Base-by-base conservation (phyloP, 2,888 invertebrate species). In the Agonopterix arenella region DNA sequence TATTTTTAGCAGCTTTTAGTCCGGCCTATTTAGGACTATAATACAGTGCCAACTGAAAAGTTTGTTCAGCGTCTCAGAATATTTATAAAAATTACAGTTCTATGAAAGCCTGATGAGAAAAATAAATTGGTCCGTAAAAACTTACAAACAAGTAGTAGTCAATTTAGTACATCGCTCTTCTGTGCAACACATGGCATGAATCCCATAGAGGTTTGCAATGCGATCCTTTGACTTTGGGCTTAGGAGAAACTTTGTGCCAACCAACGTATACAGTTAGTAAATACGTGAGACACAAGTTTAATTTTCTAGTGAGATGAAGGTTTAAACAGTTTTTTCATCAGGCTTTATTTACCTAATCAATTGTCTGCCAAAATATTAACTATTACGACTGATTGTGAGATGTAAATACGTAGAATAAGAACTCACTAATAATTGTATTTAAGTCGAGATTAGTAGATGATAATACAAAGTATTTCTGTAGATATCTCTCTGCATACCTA, bases 371-470 rank as follows among this genome's bases (percentile, higher is more conserved):
- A 86, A 84, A 80, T 80, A 79, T 76, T 75, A 77, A 80, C 71
- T 71, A 74, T 77, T 85, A 84, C 80, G 88, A 88, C 88, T 89
- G 88, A 89, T 80, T 83, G 85, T 85, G 84, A 84, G 82, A 79
- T 86, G 89, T 88, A 88, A 71, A 86, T 88, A 88, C 66, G 64
- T 85, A 85, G 82, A 66, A 56, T 85, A 85, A 86, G 81, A 70
- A 72, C 78, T 85, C 82, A 82, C 78, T 80, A 72, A 74, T 80
- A 77, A 70, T 28, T 28, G 28, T 28, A 28, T 76, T 61, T 80
- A 81, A 82, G 76, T 70, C 66, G 71, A 67, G 67, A 75, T 68
- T 72, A 70, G 73, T 71, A 70, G 75, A 68, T 68, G 76, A 76
- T 64, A 72, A 68, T 73, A 75, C 71, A 66, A 73, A 72, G 59